Evolutionary conservation across 2,888 invertebrate species (phyloP), one percentile per base, ranked within the genome.

Genomic region (Tipula vernalis): DNA sequence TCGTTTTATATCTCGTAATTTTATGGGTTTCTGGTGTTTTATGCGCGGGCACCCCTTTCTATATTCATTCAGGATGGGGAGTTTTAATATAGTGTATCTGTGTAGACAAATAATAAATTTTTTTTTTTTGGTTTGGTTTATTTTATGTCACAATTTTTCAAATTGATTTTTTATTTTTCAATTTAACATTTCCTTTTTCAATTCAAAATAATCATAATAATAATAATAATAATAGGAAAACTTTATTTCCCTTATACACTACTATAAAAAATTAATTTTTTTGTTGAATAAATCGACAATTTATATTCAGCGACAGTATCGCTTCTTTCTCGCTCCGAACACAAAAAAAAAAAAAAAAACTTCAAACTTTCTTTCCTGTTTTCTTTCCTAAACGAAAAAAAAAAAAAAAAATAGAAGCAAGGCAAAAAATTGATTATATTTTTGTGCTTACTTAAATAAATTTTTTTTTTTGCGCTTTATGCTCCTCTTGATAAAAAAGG

Each of bases 141-240:
- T 57, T 57, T 57, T 71, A 71, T 71, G 71, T 71, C 71, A 71
- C 71, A 71, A 71, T 71, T 71, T 71, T 28, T 71, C 71, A 71
- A 71, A 71, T 71, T 71, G 71, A 71, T 71, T 71, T 71, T 57
- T 71, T 71, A 71, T 71, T 71, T 71, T 71, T 71, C 71, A 71
- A 71, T 71, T 71, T 71, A 71, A 71, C 71, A 71, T 71, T 71
- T 71, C 71, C 71, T 71, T 71, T 71, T 71, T 71, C 71, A 71
- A 71, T 71, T 71, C 71, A 71, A 71, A 71, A 71, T 71, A 71
- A 71, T 71, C 71, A 71, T 71, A 71, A 71, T 71, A 71, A 71
- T 71, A 71, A 71, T 71, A 71, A 71, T 71, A 71, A 71, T 71
- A 71, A 71, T 71, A 71, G 71, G 71, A 71, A 71, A 71, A 71